Base-by-base conservation (phyloP, 2,797 vertebrate species). In the Leucoraja ocellata region DNA sequence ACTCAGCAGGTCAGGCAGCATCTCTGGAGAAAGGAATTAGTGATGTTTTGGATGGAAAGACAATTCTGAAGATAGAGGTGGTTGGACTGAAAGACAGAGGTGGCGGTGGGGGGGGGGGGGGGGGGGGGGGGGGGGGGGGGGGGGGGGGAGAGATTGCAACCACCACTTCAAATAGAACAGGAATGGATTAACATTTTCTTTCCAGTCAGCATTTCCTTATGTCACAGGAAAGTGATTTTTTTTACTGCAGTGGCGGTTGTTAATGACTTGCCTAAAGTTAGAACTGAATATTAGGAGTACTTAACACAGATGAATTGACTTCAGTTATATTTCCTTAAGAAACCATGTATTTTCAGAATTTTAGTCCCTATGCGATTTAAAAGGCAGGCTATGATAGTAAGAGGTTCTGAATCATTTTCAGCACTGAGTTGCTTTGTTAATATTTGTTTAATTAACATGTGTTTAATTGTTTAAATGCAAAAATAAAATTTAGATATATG, bases 221-320 rank as follows among this genome's bases (percentile, higher is more conserved):
- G 36, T 36, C 39, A 74, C 21, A 73, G 39, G 21, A 91, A 91
- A 73, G 36, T 25, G 74, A 46, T 91, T 74, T 74, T 91, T 91
- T 73, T 18, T 36, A 74, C 90, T 86, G 68, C 39, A 16, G 36
- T 71, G 18, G 65, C 74, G 21, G n/a, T 74, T 91, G 90, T 73
- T 74, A 74, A 74, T 91, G 68, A 91, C 68, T 91, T 73, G 90
- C 68, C 90, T 91, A 73, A 74, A 73, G 90, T 91, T 73, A 46
- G 46, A 91, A 91, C 73, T 46, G 90, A 36, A 73, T 74, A 74
- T 73, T 39, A 74, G 68, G 68, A 46, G 65, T 74, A 91, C 54
- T 91, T 91, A 91, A 74, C 21, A 91, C 90, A 73, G 90, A 46
- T 91, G 36, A 73, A 73, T 91, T 74, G 36, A 91, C 39, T 91